Evolutionary conservation across 2,888 invertebrate genomes (phyloP).

Genomic region (Apamea epomidion): DNA sequence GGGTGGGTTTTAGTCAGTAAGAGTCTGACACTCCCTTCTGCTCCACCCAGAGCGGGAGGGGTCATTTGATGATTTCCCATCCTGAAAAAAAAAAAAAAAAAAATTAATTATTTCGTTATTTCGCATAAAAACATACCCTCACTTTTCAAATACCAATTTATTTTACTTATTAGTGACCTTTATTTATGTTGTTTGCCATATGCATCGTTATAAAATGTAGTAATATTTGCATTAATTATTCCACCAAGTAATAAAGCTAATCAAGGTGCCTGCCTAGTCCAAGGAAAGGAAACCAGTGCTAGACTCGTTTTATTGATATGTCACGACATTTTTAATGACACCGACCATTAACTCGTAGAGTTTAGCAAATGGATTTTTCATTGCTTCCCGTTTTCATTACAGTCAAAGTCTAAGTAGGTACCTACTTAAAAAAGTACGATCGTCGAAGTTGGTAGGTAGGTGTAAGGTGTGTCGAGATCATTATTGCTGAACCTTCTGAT

Average conservation of each 20-base stretch:
- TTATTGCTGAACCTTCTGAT: too few species aligned
- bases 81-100: too few species aligned
- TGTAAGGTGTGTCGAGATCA: too few species aligned
- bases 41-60: too few species aligned
- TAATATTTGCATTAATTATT: slow-evolving; percentile 12
- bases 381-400: neutral
- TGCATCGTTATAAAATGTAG: neutral
- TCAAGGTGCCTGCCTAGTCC: slow-evolving; percentile 7
- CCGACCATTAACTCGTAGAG: neutral
- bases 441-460: too few species aligned
- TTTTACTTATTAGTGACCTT: neutral
- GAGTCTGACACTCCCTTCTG: too few species aligned
- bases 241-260: slow-evolving; percentile 1
- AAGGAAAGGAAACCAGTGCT: neutral
- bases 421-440: neutral
- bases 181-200: neutral
- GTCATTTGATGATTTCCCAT: too few species aligned
- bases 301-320: slow-evolving; percentile 1
- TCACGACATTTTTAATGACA: slow-evolving; percentile 1
- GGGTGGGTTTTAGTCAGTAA: too few species aligned
- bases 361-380: slow-evolving; percentile 15
- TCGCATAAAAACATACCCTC: neutral
- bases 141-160: neutral
- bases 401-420: neutral
- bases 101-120: too few species aligned